phyloP scores from a whole-genome alignment of 2,113 vertebrate species.

The Otus sunia region DNA sequence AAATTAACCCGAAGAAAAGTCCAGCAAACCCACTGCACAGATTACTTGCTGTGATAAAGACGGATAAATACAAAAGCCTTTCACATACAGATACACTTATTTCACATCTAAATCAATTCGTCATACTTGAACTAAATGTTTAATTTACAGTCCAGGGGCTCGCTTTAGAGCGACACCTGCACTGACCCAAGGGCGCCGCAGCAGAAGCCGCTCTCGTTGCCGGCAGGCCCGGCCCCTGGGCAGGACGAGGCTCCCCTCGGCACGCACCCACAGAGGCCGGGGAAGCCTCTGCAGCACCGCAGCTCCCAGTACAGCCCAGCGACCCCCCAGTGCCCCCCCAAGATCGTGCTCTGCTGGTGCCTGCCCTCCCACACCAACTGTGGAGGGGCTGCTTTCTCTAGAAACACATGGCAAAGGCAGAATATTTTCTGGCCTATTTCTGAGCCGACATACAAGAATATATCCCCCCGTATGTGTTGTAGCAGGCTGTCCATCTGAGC shows the following conservation, averaged over 20 bases:
- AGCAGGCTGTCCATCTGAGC: not conserved
- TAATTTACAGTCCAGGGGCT: not conserved
- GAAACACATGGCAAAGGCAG: not conserved
- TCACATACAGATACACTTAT: not conserved
- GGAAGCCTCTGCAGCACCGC: accelerated
- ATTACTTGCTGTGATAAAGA: not conserved
- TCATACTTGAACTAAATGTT: not conserved
- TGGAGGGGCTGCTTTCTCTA: not conserved
- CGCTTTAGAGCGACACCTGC: accelerated
- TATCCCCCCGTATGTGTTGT: accelerated
- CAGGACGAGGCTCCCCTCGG: not conserved
- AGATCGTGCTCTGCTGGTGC: not conserved
- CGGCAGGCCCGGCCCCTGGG: too few relatives aligned
- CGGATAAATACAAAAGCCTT: not conserved
- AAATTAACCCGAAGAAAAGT: not conserved
- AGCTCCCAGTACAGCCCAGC: too few relatives aligned
- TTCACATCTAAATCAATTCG: not conserved
- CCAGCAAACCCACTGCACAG: not conserved
- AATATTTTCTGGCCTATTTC: not conserved
- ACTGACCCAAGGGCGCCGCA: not conserved
- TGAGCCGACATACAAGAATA: not conserved
- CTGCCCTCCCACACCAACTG: not conserved
- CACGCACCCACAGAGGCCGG: too few relatives aligned
- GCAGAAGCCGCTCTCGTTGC: too few relatives aligned
- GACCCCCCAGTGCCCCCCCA: not conserved